Evolutionary conservation across 2,888 invertebrate species (phyloP), one percentile per base, ranked within the genome.

Genomic region (Timema podura): DNA sequence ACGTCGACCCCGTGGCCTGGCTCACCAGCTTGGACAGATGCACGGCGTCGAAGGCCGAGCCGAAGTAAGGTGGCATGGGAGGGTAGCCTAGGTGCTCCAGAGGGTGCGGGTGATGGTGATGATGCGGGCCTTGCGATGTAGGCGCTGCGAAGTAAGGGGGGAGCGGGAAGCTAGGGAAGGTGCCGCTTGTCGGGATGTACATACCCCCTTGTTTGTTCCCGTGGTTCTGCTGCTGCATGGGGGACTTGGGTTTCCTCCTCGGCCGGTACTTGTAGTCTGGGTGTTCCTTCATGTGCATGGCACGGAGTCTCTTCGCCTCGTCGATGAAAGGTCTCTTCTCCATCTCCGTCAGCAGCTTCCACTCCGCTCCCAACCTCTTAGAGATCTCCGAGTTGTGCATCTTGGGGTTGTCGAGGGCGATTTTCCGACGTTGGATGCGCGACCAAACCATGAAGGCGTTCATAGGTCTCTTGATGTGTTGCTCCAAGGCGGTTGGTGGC

Each of bases 391-490:
- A 91, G 77, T 93, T 93, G 81, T 93, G 93, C 93, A 93, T 92
- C 81, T 92, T 96, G 76, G 96, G 96, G 80, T 96, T 96, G 77
- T 96, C 95, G 82, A 93, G 88, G 1, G 96, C 95, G 78, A 97
- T 96, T 82, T 95, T 94, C 69, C 95, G 87, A 15, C 96, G 85
- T 81, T 96, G 95, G 57, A 95, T 90, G 59, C 96, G 84, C 6
- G 96, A 95, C 96, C 96, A 96, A 48, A 94, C 96, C 96, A 97
- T 97, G 83, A 97, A 97, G 0, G 97, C 96, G 83, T 97, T 97
- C 97, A 98, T 97, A 3, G 97, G 97, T 30, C 97, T 85, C 82
- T 97, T 98, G 79, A 98, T 95, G 82, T 96, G 95, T 10, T 88
- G 89, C 76, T 91, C 91, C 54, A 83, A 82, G 73, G 82, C 82